Conservation (phyloP, 35 echinoderm and acorn worm species). For the Heliocidaris erythrogramma region DNA sequence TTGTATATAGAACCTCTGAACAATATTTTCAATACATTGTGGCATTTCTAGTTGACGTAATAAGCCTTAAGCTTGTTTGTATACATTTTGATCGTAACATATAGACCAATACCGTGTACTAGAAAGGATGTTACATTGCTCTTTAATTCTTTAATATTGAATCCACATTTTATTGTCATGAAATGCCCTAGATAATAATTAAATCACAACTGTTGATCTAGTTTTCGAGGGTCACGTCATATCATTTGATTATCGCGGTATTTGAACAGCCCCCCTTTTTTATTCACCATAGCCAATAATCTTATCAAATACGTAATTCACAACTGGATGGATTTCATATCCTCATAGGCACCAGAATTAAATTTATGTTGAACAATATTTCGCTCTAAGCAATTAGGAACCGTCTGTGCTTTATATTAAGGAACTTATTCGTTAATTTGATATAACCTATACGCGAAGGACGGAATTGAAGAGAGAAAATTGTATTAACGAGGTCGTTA, state of each 20-base stretch:
- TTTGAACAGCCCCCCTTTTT: background rate
- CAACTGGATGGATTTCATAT: background rate
- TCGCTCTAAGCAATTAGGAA: background rate
- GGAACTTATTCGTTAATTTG: too few relatives aligned
- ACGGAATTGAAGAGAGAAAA: too few relatives aligned
- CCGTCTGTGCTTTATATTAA: background rate
- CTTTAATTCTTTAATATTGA: background rate
- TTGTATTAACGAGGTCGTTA: too few relatives aligned
- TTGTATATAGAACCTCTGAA: background rate
- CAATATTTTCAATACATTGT: background rate
- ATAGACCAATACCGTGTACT: background rate
- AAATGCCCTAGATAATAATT: background rate
- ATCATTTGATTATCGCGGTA: background rate
- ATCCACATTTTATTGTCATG: background rate
- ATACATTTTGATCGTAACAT: background rate
- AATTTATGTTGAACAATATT: background rate
- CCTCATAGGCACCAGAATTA: background rate
- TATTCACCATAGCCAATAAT: background rate
- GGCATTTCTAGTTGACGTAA: background rate
- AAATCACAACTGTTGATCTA: background rate
- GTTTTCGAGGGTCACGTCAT: background rate
- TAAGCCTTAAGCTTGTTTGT: background rate
- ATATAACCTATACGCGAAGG: too few relatives aligned
- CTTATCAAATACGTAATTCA: background rate
- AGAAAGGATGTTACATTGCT: background rate